phyloP scores from a whole-genome alignment of 2,113 vertebrate species.

The Nannobrachium achirus region DNA sequence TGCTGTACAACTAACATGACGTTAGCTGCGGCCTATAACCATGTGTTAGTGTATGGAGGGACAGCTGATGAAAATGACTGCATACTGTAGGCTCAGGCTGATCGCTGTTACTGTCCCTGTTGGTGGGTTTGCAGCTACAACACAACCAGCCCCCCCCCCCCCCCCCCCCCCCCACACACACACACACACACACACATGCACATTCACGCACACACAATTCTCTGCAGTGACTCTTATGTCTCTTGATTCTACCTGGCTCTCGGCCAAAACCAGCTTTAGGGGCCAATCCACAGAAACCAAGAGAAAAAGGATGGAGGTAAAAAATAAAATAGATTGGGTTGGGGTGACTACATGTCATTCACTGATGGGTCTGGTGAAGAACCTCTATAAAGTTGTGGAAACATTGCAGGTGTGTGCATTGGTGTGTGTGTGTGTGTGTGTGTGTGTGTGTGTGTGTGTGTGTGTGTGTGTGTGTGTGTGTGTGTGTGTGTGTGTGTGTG shows the following conservation, averaged over 20 bases:
- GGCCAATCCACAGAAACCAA: conserved; percentile 41
- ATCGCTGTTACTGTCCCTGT: too few species aligned
- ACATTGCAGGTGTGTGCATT: neutral
- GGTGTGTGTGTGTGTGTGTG: conserved; percentile 1
- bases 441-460: conserved; percentile 12
- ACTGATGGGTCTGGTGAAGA: neutral
- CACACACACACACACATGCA: neutral
- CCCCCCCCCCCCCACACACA: conserved; percentile 37
- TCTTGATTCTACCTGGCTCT: conserved; percentile 63
- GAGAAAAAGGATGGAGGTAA: neutral
- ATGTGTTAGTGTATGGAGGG: conserved; percentile 9
- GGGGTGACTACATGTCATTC: neutral
- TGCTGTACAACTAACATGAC: conserved; percentile 21
- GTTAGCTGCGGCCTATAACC: conserved; percentile 23
- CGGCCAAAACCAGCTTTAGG: conserved; percentile 59
- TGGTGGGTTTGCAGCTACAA: too few species aligned
- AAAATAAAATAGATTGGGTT: neutral
- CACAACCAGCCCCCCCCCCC: conserved; percentile 24
- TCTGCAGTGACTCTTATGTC: conserved; percentile 57
- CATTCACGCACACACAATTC: neutral
- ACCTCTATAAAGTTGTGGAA: neutral
- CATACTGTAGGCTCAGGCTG: too few species aligned
- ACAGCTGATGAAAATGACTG: conserved; percentile 8
- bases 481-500: too few species aligned
- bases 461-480: neutral